Conservation (phyloP, 2,797 vertebrate species). For the Sebastes vulpes region DNA sequence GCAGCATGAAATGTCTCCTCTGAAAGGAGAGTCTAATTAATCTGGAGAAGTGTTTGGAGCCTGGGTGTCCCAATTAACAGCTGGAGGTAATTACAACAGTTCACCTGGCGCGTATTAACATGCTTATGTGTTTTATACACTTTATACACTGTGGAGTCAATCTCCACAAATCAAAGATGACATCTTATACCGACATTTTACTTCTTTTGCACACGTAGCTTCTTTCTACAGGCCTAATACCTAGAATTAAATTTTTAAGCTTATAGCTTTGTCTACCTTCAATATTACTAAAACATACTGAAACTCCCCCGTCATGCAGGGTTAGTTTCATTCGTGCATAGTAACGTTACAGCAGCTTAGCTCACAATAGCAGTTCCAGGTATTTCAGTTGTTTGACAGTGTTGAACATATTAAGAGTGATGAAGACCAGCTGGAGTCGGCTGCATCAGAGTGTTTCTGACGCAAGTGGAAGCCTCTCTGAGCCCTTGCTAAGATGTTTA, state of each 20-base stretch:
- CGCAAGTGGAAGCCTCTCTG: constrained; percentile 31
- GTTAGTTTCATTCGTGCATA: neutral
- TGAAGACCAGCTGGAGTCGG: constrained; percentile 56
- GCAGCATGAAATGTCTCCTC: constrained; percentile 57
- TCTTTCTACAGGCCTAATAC: neutral
- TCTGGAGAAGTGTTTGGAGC: constrained; percentile 48
- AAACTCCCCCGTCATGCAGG: neutral
- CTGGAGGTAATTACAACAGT: constrained; percentile 61
- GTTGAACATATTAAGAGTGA: constrained; percentile 43
- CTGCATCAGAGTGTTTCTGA: constrained; percentile 52
- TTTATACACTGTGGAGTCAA: neutral
- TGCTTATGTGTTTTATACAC: constrained; percentile 21
- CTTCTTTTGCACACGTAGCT: neutral
- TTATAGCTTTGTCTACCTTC: neutral
- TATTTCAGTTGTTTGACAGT: constrained; percentile 66
- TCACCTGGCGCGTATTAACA: constrained; percentile 54
- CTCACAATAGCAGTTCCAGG: constrained; percentile 38
- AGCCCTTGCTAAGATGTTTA: neutral
- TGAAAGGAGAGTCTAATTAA: constrained; percentile 74
- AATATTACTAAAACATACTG: neutral
- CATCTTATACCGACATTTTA: neutral
- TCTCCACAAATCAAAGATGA: neutral
- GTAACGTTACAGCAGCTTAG: neutral
- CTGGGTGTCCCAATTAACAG: constrained; percentile 58
- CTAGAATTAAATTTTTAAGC: neutral